Evolutionary conservation across 2,888 invertebrate species (phyloP).

Genomic region (Pseudoips prasinana): DNA sequence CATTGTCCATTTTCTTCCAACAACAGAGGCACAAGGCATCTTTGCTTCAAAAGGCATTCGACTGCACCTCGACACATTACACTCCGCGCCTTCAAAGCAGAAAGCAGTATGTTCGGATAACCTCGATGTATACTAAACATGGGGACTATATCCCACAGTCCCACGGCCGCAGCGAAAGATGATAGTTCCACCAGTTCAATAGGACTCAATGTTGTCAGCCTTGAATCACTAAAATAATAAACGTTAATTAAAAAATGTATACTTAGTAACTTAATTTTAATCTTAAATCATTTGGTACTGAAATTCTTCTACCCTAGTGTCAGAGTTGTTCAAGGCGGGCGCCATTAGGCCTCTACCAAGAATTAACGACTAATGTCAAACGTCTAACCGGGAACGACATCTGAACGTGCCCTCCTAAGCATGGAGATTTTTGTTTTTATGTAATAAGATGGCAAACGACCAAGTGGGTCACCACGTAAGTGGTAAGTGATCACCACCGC

Average conservation of each 20-base stretch:
- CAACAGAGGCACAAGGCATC: constrained; percentile 58
- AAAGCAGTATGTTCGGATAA: constrained; percentile 52
- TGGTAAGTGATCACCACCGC: no score
- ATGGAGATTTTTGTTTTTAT: no score
- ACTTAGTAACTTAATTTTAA: background rate
- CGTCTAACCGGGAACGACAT: no score
- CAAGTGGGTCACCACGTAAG: no score
- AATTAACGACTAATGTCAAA: no score
- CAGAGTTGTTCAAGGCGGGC: no score
- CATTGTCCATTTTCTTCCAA: constrained; percentile 72
- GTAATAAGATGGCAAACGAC: no score
- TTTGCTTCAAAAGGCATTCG: constrained; percentile 50
- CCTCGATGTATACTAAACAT: constrained; percentile 65
- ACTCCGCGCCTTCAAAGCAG: constrained; percentile 49
- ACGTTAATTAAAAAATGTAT: background rate
- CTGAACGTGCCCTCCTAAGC: no score
- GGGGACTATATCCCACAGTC: constrained; percentile 74
- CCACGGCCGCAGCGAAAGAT: constrained; percentile 59
- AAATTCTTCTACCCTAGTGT: no score
- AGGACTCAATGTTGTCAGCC: constrained; percentile 48
- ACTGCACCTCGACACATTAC: constrained; percentile 65
- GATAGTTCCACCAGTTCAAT: constrained; percentile 58
- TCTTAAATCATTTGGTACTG: no score
- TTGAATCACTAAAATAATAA: background rate
- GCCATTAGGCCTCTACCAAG: no score